These are phyloP conservation scores for Pectinophora gossypiella DNA, from an alignment of 1,140 invertebrate species.

Conservation along the genomic window DNA sequence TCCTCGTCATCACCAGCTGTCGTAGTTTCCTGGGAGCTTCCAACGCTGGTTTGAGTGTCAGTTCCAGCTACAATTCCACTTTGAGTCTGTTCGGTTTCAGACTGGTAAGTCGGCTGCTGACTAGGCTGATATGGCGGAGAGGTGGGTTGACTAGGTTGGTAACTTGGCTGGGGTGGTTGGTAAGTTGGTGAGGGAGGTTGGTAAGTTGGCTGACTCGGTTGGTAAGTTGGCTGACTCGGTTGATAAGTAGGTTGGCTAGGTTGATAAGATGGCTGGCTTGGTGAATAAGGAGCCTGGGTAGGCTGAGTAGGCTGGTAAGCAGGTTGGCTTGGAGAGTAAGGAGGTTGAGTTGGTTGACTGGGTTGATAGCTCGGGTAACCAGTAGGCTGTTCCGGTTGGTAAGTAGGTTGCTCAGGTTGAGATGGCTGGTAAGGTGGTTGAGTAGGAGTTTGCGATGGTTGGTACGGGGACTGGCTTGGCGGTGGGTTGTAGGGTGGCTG, in stretches of 20 bases:
- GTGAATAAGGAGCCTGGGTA: constrained; percentile 24
- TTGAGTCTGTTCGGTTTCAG: not conserved
- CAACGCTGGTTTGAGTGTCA: constrained; percentile 10
- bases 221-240: constrained; percentile 31
- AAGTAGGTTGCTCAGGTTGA: constrained; percentile 33
- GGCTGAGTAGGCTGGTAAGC: constrained; percentile 46
- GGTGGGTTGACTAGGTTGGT: constrained; percentile 25
- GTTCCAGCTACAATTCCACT: constrained; percentile 10
- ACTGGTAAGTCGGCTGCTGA: constrained; percentile 16
- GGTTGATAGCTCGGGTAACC: constrained; percentile 41
- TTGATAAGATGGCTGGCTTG: constrained; percentile 38
- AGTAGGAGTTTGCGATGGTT: constrained; percentile 30
- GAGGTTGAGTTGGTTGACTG: constrained; percentile 32
- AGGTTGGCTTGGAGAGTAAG: constrained; percentile 29
- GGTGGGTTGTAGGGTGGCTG: constrained; percentile 35
- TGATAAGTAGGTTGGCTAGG: constrained; percentile 32
- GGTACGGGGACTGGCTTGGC: constrained; percentile 33
- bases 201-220: constrained; percentile 27
- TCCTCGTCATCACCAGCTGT: constrained; percentile 52
- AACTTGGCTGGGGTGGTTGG: constrained; percentile 45
- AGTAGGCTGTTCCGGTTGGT: constrained; percentile 42
- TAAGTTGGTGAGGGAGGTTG: constrained; percentile 29
- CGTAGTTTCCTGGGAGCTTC: constrained; percentile 18
- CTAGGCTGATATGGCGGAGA: constrained; percentile 43
- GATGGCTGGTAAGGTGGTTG: constrained; percentile 26